Evolutionary conservation across 2,888 invertebrate species (phyloP), one percentile per base, ranked within the genome.

Genomic region (Cacoxenus indagator): DNA sequence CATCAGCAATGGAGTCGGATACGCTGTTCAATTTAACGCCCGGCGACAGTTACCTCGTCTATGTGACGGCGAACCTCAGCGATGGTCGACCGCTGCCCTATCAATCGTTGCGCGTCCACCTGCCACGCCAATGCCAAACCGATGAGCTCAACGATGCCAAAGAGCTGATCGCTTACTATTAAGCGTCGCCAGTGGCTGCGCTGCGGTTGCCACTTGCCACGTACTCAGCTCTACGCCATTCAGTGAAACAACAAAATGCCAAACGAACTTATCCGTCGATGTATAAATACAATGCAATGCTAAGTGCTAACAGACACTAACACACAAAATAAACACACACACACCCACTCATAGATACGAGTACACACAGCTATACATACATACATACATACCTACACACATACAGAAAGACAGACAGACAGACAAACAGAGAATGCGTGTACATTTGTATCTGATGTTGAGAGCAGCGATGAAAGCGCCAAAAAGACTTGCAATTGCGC

Each of bases 71-170:
- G 2, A 90, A 89, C 71, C 89, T 91, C 68, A 88, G 88, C 54
- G 89, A 89, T 78, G 91, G 91, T 22, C 90, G 89, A 76, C 89
- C 90, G 2, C 78, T 91, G 61, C 91, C 91, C 0, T 92, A 92
- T 77, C 90, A 91, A 81, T 85, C 91, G 26, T 85, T 91, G 5
- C 85, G 82, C 27, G 78, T 87, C 4, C 82, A 83, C 67, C 83
- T 85, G 83, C 78, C 78, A 67, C 82, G 76, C 29, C 85, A 87
- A 62, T 87, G 86, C 68, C 73, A 84, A 62, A 75, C 80, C 45
- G 81, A 82, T 45, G 82, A 82, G 62, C 64, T 75, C 9, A 76
- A 73, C 29, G 87, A 85, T 43, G 84, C 87, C 5, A 79, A 84
- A 68, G 86, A 86, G 70, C 77, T 77, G 67, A 73, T 76, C 22